A percentile compares a stretch with the other conserved stretches of the same genome.
Evolutionary conservation across 2,888 invertebrate genomes (phyloP).

Genomic region (Cremastinae sp.): DNA sequence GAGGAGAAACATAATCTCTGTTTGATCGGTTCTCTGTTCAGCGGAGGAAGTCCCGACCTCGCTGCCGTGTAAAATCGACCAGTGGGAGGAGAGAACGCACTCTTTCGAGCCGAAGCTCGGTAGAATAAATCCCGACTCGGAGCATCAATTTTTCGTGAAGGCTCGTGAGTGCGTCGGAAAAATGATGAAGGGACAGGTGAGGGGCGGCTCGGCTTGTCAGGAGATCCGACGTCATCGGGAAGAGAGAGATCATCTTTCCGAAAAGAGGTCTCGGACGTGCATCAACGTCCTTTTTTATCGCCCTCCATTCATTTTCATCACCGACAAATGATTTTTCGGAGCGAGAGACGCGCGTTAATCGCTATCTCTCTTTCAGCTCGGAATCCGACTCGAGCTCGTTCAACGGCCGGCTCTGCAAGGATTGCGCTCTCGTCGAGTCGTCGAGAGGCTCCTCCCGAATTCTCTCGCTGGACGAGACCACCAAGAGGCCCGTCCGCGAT

Average conservation of each 20-base stretch:
- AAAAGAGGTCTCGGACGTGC: constrained; percentile 15
- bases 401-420: constrained; percentile 41
- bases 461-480: constrained; percentile 58
- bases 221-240: constrained; percentile 11
- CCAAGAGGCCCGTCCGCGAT: constrained; percentile 18
- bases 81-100: constrained; percentile 54
- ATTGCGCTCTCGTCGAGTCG: constrained; percentile 45
- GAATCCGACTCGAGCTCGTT: constrained; percentile 34
- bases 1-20: neutral
- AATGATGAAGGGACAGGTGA: constrained; percentile 16
- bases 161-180: constrained; percentile 40
- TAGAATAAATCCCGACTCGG: constrained; percentile 9
- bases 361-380: constrained; percentile 24
- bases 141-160: constrained; percentile 2
- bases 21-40: neutral
- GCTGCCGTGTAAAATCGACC: constrained; percentile 53
- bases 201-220: constrained; percentile 19
- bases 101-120: constrained; percentile 18
- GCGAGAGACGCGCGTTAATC: neutral
- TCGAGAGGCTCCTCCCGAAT: constrained; percentile 53
- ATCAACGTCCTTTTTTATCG: neutral
- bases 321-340: neutral
- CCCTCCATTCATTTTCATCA: neutral
- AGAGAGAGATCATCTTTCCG: constrained; percentile 8
- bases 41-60: constrained; percentile 40